Conservation (phyloP, 1,140 invertebrate genomes). For the Orius insidiosus region DNA sequence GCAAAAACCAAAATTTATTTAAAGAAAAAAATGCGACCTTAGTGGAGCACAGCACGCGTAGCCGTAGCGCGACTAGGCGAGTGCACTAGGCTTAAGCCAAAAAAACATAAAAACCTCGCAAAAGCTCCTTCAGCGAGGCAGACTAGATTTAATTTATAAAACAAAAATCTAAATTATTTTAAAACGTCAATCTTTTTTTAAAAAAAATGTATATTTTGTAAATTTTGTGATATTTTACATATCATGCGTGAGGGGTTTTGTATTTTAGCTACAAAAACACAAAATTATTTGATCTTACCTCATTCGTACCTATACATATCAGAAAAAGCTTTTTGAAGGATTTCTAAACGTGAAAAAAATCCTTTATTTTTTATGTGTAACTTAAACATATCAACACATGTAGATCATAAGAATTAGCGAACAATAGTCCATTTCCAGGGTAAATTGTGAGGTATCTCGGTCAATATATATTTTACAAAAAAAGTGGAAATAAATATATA, state of each 20-base stretch:
- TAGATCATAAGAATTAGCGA: slow-evolving; percentile 11
- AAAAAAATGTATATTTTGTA: no score
- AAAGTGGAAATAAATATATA: background rate
- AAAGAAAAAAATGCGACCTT: background rate
- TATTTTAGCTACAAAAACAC: slow-evolving; percentile 1
- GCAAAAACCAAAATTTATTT: background rate
- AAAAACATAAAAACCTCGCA: no score
- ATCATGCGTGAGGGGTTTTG: no score
- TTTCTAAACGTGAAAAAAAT: no score
- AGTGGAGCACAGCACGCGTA: slow-evolving; percentile 15
- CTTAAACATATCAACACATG: slow-evolving; percentile 10
- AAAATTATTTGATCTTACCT: slow-evolving; percentile 5
- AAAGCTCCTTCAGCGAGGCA: no score
- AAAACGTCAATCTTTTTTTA: no score
- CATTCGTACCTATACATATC: slow-evolving; percentile 9
- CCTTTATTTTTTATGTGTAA: no score
- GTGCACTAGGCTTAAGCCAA: slow-evolving; percentile 11
- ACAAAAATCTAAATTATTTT: no score
- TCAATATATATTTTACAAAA: slow-evolving; percentile 5
- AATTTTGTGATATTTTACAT: no score
- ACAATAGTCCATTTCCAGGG: slow-evolving; percentile 15
- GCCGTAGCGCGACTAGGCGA: slow-evolving; percentile 7
- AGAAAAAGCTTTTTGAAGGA: no score
- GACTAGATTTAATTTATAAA: no score
- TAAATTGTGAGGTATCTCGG: slow-evolving; percentile 2